Evolutionary conservation across 2,113 vertebrate genomes (phyloP).

Genomic region (Labrus mixtus): DNA sequence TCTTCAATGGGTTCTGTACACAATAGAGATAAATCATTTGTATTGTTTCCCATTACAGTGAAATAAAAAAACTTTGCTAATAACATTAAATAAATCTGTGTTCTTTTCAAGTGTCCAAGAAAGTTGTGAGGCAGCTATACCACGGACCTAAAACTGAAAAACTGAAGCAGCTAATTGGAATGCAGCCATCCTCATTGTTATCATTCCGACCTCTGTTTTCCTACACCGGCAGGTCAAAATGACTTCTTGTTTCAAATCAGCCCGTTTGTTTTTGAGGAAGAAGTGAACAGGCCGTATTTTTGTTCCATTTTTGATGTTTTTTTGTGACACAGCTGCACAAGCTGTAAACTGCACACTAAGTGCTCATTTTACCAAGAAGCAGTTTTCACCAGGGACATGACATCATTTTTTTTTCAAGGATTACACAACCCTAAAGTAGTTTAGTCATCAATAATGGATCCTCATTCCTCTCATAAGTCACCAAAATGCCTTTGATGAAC

Average conservation of each 20-base stretch:
- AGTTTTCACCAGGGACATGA: slow-evolving; percentile 17
- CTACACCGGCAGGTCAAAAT: background rate
- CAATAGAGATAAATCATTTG: background rate
- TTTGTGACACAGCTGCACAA: slow-evolving; percentile 29
- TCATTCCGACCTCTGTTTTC: slow-evolving; percentile 12
- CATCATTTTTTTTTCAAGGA: slow-evolving; percentile 7
- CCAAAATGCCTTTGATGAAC: background rate
- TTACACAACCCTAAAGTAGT: slow-evolving; percentile 1
- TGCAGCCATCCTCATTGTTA: background rate
- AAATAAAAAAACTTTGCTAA: background rate
- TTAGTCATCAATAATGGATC: background rate
- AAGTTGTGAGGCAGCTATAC: background rate
- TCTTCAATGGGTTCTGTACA: slow-evolving; percentile 85
- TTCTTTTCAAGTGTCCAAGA: background rate
- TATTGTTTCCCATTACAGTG: background rate
- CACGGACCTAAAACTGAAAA: slow-evolving; percentile 15
- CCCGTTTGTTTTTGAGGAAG: background rate
- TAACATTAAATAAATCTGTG: background rate
- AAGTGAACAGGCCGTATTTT: background rate
- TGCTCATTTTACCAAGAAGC: slow-evolving; percentile 16
- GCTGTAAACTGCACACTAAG: background rate
- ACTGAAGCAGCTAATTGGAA: background rate
- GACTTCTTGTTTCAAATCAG: background rate
- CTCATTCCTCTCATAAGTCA: background rate
- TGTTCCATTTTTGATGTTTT: background rate